Evolutionary conservation across 2,113 vertebrate genomes (phyloP).

Genomic region (Motacilla alba): DNA sequence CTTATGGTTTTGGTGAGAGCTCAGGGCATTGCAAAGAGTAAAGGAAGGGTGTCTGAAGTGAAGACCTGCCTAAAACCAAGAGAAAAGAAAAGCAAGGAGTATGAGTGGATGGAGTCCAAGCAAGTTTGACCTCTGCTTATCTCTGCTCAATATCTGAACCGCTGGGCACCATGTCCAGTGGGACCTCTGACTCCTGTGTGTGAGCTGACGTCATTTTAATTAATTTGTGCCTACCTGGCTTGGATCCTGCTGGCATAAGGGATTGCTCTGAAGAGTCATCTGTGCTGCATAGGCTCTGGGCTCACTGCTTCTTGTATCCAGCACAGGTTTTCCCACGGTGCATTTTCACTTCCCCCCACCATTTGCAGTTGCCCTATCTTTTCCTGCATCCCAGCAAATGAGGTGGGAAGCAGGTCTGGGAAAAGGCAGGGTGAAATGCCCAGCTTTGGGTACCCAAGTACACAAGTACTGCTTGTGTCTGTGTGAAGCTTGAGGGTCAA

Average conservation of each 20-base stretch:
- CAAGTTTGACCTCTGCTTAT: background rate
- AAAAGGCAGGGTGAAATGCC: background rate
- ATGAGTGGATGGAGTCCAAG: background rate
- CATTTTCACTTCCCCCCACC: background rate
- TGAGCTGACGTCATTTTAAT: constrained; percentile 17
- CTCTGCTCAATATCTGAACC: background rate
- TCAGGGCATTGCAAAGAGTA: background rate
- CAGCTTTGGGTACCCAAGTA: background rate
- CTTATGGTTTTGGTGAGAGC: background rate
- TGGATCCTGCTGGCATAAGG: background rate
- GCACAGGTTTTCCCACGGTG: background rate
- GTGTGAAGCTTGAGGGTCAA: background rate
- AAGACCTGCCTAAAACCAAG: background rate
- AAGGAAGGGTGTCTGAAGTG: background rate
- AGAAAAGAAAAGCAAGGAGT: background rate
- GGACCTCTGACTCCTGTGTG: background rate
- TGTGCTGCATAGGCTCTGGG: background rate
- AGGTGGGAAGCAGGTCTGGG: background rate
- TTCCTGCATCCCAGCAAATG: background rate
- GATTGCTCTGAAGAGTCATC: constrained; percentile 23
- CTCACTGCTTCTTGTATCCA: background rate
- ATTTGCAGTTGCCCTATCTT: rapidly evolving
- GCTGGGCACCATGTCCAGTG: background rate
- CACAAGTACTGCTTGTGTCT: rapidly evolving
- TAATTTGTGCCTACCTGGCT: constrained; percentile 50